These are phyloP conservation scores for Aproaerema taeniolella DNA, from an alignment of 2,888 invertebrate species.

Conservation along the genomic window DNA sequence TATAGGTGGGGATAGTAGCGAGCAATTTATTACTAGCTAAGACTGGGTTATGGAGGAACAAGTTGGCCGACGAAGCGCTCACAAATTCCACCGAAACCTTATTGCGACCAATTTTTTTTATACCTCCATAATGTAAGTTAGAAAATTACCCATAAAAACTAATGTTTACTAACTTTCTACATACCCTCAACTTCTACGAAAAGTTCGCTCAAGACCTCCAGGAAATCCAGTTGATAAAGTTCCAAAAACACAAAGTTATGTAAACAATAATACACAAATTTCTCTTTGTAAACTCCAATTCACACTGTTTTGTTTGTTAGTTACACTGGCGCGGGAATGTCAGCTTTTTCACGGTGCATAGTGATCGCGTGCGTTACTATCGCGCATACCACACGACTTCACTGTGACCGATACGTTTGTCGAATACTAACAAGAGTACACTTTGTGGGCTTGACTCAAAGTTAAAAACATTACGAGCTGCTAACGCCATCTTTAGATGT, in stretches of 20 bases:
- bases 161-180: no score
- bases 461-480: background rate
- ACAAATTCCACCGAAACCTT: no score
- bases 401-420: conserved; percentile 50
- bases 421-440: conserved; percentile 58
- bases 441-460: conserved; percentile 24
- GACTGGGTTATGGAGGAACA: no score
- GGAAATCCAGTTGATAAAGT: conserved; percentile 41
- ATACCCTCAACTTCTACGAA: conserved; percentile 38
- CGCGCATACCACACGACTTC: conserved; percentile 47
- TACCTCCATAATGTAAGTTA: no score
- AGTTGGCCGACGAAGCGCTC: no score
- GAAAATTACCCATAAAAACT: no score
- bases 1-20: no score
- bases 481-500: conserved; percentile 32
- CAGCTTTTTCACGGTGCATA: conserved; percentile 57
- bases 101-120: no score
- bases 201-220: conserved; percentile 4
- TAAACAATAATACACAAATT: conserved; percentile 47
- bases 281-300: conserved; percentile 45
- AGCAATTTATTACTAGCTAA: no score
- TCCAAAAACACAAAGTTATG: conserved; percentile 37
- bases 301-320: conserved; percentile 60
- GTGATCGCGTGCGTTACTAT: conserved; percentile 49
- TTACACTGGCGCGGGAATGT: conserved; percentile 55